Base-by-base conservation (phyloP, 2,888 invertebrate genomes). In the Thymelicus lineola region DNA sequence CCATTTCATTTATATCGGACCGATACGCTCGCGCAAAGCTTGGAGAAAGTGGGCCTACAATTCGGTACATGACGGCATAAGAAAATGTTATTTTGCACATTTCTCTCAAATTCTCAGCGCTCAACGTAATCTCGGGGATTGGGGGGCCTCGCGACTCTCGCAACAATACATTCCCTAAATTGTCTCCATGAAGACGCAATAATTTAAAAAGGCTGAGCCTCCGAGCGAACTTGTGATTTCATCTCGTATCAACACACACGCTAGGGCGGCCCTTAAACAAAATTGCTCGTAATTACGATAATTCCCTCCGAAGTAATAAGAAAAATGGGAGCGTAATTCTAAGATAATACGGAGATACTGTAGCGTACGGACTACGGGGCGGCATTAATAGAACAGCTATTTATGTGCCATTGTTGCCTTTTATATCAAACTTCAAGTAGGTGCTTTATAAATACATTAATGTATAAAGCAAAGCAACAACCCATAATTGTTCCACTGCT, bases 121-220 rank as follows among this genome's bases (percentile, higher is more conserved):
- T 77, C 76, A 79, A 75, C 77, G 83, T 88, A 88, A 90, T 89
- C 86, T 85, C 76, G 74, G 72, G 82, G 83, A 85, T 86, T 82
- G 81, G 80, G 80, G 79, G 80, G 81, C 80, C 79, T 53, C 53
- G 20, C 53, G 53, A 53, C 20, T 20, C 80, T 80, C 73, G 71
- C 72, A 70, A 75, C 79, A 76, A 90, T 89, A 88, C 89, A 87
- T 90, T 89, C 83, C 77, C 82, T 76, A 86, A 90, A 91, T 90
- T 88, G 90, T 90, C 86, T 86, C 83, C 86, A 81, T 85, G 85
- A 88, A 88, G 82, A 84, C 85, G 88, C 84, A 83, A 90, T 90
- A 85, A 89, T 89, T 89, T 89, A 83, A 88, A 85, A 86, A 85
- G 80, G 80, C 74, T 71, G 68, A 72, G 66, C 65, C 50, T 57